These are phyloP conservation scores for Semnornis frantzii DNA, from an alignment of 2,113 vertebrate genomes.

Conservation along the genomic window DNA sequence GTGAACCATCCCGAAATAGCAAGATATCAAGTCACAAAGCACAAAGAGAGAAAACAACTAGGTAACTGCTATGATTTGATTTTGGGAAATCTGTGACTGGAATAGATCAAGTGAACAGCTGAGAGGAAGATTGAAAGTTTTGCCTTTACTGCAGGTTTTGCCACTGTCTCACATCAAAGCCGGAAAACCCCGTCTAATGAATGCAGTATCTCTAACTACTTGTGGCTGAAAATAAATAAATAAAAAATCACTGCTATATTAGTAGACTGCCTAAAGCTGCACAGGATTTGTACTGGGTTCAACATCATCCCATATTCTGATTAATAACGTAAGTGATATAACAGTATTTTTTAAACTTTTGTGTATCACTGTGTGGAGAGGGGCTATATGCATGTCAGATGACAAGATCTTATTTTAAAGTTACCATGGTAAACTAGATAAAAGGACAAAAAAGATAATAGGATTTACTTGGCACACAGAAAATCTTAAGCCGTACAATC, in stretches of 20 bases:
- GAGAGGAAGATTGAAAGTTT: fast-evolving
- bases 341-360: neutral
- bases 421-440: neutral
- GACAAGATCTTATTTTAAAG: neutral
- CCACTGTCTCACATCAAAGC: neutral
- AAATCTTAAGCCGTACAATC: neutral
- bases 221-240: too few species aligned
- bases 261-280: neutral
- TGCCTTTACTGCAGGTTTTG: neutral
- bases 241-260: neutral
- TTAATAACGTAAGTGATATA: neutral
- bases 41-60: neutral
- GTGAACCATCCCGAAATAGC: neutral
- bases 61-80: neutral
- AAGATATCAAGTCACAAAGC: neutral
- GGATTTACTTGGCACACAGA: neutral
- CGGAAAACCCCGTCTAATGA: fast-evolving
- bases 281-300: neutral
- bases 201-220: neutral
- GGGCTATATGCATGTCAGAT: fast-evolving
- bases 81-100: neutral
- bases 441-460: neutral
- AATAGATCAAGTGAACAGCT: neutral
- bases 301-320: fast-evolving
- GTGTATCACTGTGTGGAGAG: fast-evolving